Evolutionary conservation across 2,797 vertebrate genomes (phyloP).

Genomic region (Anomalospiza imberbis): DNA sequence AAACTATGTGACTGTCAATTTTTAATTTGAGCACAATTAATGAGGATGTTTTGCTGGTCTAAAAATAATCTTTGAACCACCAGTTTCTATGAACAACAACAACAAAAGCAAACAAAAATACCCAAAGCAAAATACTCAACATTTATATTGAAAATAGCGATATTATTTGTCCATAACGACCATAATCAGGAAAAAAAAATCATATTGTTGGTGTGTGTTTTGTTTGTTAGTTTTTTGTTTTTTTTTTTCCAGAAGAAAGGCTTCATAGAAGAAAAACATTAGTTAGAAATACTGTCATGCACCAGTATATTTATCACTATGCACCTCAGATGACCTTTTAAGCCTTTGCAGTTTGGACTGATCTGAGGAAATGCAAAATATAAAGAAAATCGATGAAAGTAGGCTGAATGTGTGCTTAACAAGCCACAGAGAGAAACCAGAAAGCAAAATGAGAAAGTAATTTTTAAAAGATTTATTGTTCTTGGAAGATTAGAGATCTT

Average conservation of each 20-base stretch:
- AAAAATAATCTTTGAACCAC: not conserved
- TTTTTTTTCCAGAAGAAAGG: not conserved
- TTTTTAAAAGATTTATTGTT: constrained; percentile 19
- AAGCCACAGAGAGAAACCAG: constrained; percentile 5
- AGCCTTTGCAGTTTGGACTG: not conserved
- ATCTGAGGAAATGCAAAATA: constrained; percentile 18
- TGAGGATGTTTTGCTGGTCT: not conserved
- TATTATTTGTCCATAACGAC: not conserved
- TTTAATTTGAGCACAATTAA: not conserved
- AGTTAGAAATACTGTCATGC: not conserved
- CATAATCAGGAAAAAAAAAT: not conserved
- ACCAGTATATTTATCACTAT: not conserved
- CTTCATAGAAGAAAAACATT: not conserved
- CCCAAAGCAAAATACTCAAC: not conserved
- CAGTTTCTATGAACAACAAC: not conserved
- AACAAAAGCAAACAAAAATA: not conserved
- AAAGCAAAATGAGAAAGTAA: constrained; percentile 25
- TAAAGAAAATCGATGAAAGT: not conserved
- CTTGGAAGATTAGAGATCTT: not conserved
- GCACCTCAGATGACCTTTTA: not conserved
- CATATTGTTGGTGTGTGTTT: fast-evolving
- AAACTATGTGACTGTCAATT: not conserved
- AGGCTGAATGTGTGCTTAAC: not conserved
- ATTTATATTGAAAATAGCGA: not conserved
- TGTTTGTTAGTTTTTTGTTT: too few species aligned